phyloP scores from a whole-genome alignment of 2,797 vertebrate species.

The Smutsia gigantea region DNA sequence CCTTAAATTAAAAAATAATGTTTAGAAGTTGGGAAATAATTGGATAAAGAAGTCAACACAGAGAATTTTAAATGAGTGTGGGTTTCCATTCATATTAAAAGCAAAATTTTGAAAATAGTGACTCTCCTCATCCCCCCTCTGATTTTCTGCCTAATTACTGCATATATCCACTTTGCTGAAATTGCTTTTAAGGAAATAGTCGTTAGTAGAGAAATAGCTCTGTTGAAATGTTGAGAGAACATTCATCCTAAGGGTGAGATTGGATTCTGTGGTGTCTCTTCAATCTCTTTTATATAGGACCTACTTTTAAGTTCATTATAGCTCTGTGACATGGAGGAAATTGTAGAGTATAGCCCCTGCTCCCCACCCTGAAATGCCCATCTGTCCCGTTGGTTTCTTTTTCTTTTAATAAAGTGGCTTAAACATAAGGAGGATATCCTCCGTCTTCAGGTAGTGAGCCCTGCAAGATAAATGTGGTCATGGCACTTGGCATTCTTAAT shows the following conservation, averaged over 20 bases:
- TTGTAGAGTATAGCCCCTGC: not conserved
- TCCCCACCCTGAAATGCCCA: too few species aligned
- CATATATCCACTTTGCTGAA: slow-evolving; percentile 34
- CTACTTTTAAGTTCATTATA: not conserved
- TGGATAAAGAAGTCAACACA: slow-evolving; percentile 58
- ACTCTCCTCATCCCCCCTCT: not conserved
- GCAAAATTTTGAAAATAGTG: slow-evolving; percentile 58
- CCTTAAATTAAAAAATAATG: slow-evolving; percentile 62
- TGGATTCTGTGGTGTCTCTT: slow-evolving; percentile 7
- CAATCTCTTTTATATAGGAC: not conserved
- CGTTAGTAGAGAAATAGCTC: slow-evolving; percentile 47
- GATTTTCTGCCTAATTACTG: slow-evolving; percentile 64
- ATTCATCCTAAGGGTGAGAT: slow-evolving; percentile 32
- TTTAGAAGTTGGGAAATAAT: slow-evolving; percentile 68
- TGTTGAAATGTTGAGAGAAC: slow-evolving; percentile 46
- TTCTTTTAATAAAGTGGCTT: not conserved
- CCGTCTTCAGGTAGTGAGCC: not conserved
- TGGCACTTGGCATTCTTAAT: not conserved
- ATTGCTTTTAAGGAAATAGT: slow-evolving; percentile 60
- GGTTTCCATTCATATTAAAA: slow-evolving; percentile 67
- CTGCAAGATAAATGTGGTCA: not conserved
- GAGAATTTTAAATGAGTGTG: slow-evolving; percentile 59
- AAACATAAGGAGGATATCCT: not conserved
- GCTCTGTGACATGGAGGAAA: not conserved
- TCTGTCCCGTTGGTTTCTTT: not conserved